Evolutionary conservation across 2,888 invertebrate genomes (phyloP), one percentile per base, ranked within the genome.

Genomic region (Platycnemis pennipes): DNA sequence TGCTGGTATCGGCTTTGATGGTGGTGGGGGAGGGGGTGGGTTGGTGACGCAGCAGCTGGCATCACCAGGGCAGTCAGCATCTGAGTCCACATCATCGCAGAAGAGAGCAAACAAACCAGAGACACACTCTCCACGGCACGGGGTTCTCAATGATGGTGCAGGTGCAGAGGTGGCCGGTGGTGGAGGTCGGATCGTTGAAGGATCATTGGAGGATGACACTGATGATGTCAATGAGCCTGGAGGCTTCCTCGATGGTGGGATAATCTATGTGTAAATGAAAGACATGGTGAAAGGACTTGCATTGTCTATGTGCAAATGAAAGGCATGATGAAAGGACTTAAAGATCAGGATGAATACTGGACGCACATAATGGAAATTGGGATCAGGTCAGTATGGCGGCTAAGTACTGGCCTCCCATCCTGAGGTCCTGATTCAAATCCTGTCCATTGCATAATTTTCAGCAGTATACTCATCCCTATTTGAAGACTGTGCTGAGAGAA

Each of bases 101-200:
- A 99, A 98, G 94, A 99, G 96, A 16, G 98, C 98, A 96, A 99
- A 98, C 69, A 99, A 97, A 0, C 98, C 98, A 94, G 98, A 98
- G 95, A 98, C 98, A 96, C 99, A 99, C 96, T 99, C 98, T 0
- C 99, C 99, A 89, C 97, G 97, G 96, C 99, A 99, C 77, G 97
- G 97, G 95, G 97, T 97, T 0, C 96, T 96, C 0, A 96, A 96
- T 0, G 96, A 86, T 49, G 94, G 88, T 19, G 95, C 77, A 8
- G 94, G 96, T 11, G 95, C 94, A 89, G 88, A 88, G 31, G 94
- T 69, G 44, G 89, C 69, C 19, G 94, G 89, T 63, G 94, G 94
- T 4, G 87, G 95, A 19, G 96, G 95, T 19, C 96, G 96, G n/a
- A 96, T 96, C n/a, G 96, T 95, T 46, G 95, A 95, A n/a, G 96